Base-by-base conservation (phyloP, 35 echinoderm and acorn worm genomes). In the Holothuria glaberrima region DNA sequence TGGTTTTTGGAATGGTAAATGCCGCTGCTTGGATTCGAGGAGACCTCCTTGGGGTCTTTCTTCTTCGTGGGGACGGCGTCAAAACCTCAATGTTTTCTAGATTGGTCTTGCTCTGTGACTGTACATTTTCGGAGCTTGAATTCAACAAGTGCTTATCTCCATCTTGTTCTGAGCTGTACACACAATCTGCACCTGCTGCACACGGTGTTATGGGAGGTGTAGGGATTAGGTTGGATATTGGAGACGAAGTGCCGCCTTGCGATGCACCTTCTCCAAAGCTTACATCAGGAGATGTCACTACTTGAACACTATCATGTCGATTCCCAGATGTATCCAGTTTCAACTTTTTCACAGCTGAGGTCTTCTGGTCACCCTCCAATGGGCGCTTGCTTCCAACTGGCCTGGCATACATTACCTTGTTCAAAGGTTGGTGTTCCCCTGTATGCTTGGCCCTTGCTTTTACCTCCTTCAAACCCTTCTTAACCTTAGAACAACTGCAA, bases 21-120 rank as follows among this genome's bases (percentile, higher is more conserved):
- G 85, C 85, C 0, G 85, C 85, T 12, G 85, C 85, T n/a, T 87
- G 85, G 65, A 87, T 87, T 25, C 85, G 62, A 31, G 85, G 85
- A 16, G 85, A 87, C 9, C 85, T 29, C 16, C 48, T 24, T 12
- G 24, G 31, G 21, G 46, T 31, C 25, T 61, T 68, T 59, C 66
- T 87, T 30, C 66, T 44, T 17, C 22, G 22, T 62, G 54, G 21
- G 4, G 58, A 46, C 12, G 32, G 12, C 10, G 85, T 28, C 16
- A 22, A 18, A 21, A 24, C 38, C 44, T 87, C 85, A 14, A 61
- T 57, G 33, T 87, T 87, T 48, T 87, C 85, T 20, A 62, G n/a
- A 45, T 87, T 71, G 0, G 85, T 9, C 28, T 50, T 71, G 33
- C 31, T 87, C 44, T 67, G 30, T 14, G 32, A 52, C 22, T 35